Evolutionary conservation across 2,888 invertebrate species (phyloP), one percentile per base, ranked within the genome.

Genomic region (Xestoiulus laeticollis): DNA sequence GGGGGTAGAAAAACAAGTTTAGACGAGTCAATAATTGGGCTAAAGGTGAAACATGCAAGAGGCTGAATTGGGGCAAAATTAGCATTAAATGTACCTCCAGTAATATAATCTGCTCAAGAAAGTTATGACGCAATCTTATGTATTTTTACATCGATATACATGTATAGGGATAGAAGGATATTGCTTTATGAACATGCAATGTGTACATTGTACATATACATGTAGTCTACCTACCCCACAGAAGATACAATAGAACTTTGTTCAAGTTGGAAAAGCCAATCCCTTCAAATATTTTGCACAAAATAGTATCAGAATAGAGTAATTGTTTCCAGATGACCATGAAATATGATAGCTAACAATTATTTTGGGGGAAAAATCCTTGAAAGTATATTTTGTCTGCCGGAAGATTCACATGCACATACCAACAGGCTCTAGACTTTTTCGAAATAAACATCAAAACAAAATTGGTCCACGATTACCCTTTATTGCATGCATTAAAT

Each of bases 351-450:
- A 78, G 26, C 78, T 14, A 78, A 78, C 78, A 78, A 78, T 78
- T 78, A 78, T 78, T 78, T 78, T 68, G 68, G 68, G 68, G 22
- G 68, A 68, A 68, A 68, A 78, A 78, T 78, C 78, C 78, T 78
- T 78, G 78, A 78, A 78, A 30, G 78, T 26, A 30, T 78, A 30
- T 30, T 22, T 26, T 78, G 78, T 26, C 78, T 78, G 78, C 78
- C 78, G 78, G 78, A 78, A 78, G 78, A 78, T 30, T 1, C 78
- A 8, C 30, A 14, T 16, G 5, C 30, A 78, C 78, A 1, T 30
- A 0, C 30, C 26, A 53, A 53, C n/a, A n/a, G n/a, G 14, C 12
- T 78, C 2, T 59, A 19, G 14, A 48, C 14, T 48, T 48, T 19
- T 68, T 68, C 22, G 22, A 68, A 1, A 68, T 22, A 30, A 78